Base-by-base conservation (phyloP, 2,888 invertebrate genomes). In the Creontiades dilutus region DNA sequence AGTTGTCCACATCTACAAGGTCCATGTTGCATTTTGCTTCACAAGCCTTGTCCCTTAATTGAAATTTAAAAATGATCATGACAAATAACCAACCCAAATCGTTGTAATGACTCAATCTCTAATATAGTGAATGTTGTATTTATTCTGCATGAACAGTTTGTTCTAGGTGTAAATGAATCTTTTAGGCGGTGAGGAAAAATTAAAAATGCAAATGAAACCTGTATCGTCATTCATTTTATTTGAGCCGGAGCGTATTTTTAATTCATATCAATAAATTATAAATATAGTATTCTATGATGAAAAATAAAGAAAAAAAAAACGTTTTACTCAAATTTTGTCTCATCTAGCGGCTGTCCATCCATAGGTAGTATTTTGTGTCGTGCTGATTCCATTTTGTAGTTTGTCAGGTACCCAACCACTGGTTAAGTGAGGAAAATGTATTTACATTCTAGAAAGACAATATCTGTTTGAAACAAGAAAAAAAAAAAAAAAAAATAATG, bases 281-380 rank as follows among this genome's bases (percentile, higher is more conserved):
- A 68, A 61, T 86, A n/a, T 84, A 52, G 9, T 47, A 28, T 27
- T 61, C 37, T 52, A 47, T 68, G 13, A 46, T 23, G 68, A 61
- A 12, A 68, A 23, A 28, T 37, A 12, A 75, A 28, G 19, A 86
- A n/a, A 75, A 13, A 68, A 47, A 86, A 75, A 19, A 27, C 28
- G 28, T 57, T 85, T 55, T 85, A 85, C 61, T 85, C 57, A 46
- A 86, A 86, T 68, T 86, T 86, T 86, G 86, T 86, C 86, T 86
- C 86, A 86, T 86, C 86, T 86, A 86, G 86, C 68, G 86, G 86
- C 86, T 86, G 86, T 86, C 86, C 86, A 86, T 86, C 86, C 75
- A 86, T 86, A 86, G 86, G 16, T 86, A 86, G 86, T 47, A 47
- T 23, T 46, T 19, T 61, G 27, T 85, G 85, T 85, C 57, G 85